These are phyloP conservation scores for Holothuria scabra DNA, from an alignment of 53 echinoderm and acorn worm species.

Conservation along the genomic window DNA sequence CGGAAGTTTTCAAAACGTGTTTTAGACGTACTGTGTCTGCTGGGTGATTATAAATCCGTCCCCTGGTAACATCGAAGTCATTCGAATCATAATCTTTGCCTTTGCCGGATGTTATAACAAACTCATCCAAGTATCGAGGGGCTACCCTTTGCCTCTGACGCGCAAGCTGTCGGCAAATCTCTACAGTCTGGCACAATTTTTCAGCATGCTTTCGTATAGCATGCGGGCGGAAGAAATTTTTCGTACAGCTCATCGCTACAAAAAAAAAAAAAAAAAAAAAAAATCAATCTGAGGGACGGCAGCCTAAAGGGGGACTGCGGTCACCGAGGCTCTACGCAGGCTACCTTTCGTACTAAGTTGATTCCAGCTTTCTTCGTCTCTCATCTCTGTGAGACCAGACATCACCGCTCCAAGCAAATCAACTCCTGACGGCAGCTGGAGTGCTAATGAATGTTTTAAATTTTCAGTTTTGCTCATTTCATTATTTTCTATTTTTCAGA, in stretches of 20 bases:
- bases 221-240: too few species aligned
- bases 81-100: slow-evolving; percentile 34
- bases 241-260: too few species aligned
- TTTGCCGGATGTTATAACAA: slow-evolving; percentile 39
- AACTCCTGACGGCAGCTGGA: slow-evolving; percentile 39
- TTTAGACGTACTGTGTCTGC: too few species aligned
- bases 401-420: slow-evolving; percentile 31
- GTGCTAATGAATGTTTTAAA: too few species aligned
- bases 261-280: too few species aligned
- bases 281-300: too few species aligned
- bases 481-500: too few species aligned
- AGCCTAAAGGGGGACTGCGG: too few species aligned
- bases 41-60: background rate
- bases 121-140: slow-evolving; percentile 34
- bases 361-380: slow-evolving; percentile 25
- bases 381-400: slow-evolving; percentile 26
- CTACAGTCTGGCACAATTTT: slow-evolving; percentile 49
- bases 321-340: too few species aligned
- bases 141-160: slow-evolving; percentile 45
- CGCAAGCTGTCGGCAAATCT: slow-evolving; percentile 34
- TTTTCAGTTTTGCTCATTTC: too few species aligned
- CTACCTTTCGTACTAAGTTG: too few species aligned
- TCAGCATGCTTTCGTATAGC: slow-evolving; percentile 43
- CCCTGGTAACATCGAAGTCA: slow-evolving; percentile 23
- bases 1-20: too few species aligned